Evolutionary conservation across 2,888 invertebrate genomes (phyloP).

Genomic region (Heliconius sara): DNA sequence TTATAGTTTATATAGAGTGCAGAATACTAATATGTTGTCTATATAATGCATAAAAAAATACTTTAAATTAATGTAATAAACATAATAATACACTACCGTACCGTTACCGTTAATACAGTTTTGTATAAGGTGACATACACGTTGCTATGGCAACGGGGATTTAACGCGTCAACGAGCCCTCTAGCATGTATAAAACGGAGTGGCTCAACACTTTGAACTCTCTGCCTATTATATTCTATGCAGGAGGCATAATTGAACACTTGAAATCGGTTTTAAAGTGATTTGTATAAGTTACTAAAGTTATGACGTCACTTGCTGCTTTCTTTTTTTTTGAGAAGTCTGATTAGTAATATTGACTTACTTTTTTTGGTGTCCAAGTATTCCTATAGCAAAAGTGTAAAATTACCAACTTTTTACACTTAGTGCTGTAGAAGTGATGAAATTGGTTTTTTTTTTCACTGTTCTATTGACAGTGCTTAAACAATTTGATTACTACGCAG

Average conservation of each 20-base stretch:
- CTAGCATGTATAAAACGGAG: background rate
- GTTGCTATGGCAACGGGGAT: background rate
- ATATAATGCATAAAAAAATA: too few relatives aligned
- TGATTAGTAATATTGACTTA: background rate
- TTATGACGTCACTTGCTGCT: background rate
- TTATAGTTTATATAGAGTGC: too few relatives aligned
- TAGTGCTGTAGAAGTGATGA: background rate
- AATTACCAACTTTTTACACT: background rate
- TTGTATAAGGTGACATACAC: too few relatives aligned
- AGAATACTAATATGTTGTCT: too few relatives aligned
- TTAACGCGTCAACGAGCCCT: background rate
- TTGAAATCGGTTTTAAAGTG: background rate
- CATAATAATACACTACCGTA: background rate
- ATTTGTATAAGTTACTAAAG: background rate
- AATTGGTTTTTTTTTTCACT: slow-evolving; percentile 2
- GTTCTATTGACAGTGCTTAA: slow-evolving; percentile 1
- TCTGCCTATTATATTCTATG: background rate
- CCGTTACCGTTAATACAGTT: background rate
- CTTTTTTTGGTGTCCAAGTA: background rate
- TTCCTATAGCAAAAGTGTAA: slow-evolving; percentile 1
- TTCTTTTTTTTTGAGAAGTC: background rate
- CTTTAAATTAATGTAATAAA: background rate
- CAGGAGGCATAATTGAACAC: background rate
- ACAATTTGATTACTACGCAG: background rate
- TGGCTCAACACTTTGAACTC: background rate